Evolutionary conservation across 2,888 invertebrate genomes (phyloP).

Genomic region (Branchipolynoe longqiensis): DNA sequence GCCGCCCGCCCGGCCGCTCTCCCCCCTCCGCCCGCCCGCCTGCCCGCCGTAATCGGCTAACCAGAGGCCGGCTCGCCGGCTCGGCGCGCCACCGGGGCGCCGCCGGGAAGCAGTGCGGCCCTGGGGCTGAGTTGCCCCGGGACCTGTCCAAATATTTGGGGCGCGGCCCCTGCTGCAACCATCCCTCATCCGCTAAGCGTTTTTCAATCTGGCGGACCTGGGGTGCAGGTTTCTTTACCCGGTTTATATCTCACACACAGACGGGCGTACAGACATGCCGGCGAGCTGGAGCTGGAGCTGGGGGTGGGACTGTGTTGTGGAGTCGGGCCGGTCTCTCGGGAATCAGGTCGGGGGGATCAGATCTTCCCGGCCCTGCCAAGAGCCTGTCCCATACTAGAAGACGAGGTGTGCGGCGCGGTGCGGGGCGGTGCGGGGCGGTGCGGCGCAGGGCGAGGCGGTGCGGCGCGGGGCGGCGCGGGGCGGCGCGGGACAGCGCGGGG

Average conservation of each 20-base stretch:
- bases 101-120: constrained; percentile 4
- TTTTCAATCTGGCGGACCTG: constrained; percentile 18
- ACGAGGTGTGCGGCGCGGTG: too few relatives aligned
- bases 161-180: neutral
- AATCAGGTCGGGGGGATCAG: neutral
- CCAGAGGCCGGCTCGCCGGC: too few relatives aligned
- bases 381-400: neutral
- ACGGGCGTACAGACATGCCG: too few relatives aligned
- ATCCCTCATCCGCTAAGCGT: constrained; percentile 47
- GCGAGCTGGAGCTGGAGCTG: neutral
- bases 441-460: too few relatives aligned
- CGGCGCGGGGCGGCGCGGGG: neutral
- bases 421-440: too few relatives aligned
- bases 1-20: neutral
- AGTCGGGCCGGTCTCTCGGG: neutral
- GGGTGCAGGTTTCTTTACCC: neutral
- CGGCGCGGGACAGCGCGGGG: too few relatives aligned
- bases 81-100: neutral
- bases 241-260: neutral
- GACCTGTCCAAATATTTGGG: constrained; percentile 56
- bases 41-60: too few relatives aligned
- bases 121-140: too few relatives aligned
- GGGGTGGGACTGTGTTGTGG: neutral
- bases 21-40: neutral
- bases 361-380: neutral